Percentiles rank a stretch among this genome's conserved stretches.
Conservation (phyloP, 2,888 invertebrate genomes). For the Ormia ochracea region DNA sequence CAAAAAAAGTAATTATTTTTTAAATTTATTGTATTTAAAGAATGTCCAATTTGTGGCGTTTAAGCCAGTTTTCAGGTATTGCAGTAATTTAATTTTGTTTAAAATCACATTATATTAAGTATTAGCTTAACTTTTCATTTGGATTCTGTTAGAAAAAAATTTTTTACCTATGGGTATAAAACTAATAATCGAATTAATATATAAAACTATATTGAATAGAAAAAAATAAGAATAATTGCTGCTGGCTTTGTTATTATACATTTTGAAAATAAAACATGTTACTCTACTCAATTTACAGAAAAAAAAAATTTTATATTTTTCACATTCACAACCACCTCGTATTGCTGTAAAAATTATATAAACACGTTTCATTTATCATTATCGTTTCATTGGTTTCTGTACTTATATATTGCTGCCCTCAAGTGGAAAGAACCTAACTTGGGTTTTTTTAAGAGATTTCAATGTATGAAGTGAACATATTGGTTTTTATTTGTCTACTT, state of each 20-base stretch:
- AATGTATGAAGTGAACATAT: no score
- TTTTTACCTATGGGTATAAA: slow-evolving; percentile 44
- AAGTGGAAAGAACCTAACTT: no score
- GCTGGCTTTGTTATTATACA: slow-evolving; percentile 60
- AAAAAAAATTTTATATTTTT: no score
- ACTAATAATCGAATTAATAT: slow-evolving; percentile 58
- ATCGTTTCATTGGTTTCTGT: no score
- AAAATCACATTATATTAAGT: neutral
- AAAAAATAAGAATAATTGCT: slow-evolving; percentile 40
- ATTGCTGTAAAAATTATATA: no score
- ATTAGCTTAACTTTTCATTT: slow-evolving; percentile 28
- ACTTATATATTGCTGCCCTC: no score
- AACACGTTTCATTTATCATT: slow-evolving; percentile 11
- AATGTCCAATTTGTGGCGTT: neutral
- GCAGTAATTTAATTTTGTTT: neutral
- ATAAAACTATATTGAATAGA: slow-evolving; percentile 44
- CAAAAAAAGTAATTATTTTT: no score
- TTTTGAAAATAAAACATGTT: slow-evolving; percentile 43
- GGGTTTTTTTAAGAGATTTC: no score
- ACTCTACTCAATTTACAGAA: no score
- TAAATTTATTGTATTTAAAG: neutral
- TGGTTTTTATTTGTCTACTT: no score
- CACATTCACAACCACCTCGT: no score
- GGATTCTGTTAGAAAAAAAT: slow-evolving; percentile 14
- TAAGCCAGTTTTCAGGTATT: neutral